A percentile compares a stretch with the other conserved stretches of the same genome.
Evolutionary conservation across 2,113 vertebrate genomes (phyloP).

Genomic region (Shinisaurus crocodilurus): DNA sequence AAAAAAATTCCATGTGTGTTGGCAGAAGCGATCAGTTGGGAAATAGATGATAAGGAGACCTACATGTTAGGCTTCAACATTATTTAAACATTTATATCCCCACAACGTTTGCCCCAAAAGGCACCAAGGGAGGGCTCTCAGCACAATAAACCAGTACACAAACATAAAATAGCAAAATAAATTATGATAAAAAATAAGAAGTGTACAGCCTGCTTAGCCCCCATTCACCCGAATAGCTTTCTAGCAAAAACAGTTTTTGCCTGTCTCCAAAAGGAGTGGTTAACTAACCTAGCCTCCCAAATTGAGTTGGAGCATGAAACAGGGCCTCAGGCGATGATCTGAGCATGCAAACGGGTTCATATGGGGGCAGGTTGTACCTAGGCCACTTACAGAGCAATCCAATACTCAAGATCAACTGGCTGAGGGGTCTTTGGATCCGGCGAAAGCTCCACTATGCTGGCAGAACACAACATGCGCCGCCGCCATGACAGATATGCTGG

Average conservation of each 20-base stretch:
- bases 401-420: neutral
- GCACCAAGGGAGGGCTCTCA: neutral
- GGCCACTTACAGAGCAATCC: too few species aligned
- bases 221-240: neutral
- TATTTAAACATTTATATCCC: neutral
- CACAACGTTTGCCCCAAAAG: neutral
- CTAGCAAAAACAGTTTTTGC: neutral
- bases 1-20: neutral
- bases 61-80: neutral
- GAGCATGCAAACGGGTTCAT: too few species aligned
- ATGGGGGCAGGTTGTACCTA: too few species aligned
- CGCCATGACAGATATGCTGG: too few species aligned
- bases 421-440: neutral
- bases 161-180: neutral
- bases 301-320: too few species aligned
- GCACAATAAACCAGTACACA: neutral
- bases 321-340: too few species aligned
- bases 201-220: neutral
- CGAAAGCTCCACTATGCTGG: neutral
- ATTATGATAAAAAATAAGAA: neutral
- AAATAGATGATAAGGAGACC: neutral
- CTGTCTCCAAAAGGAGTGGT: neutral
- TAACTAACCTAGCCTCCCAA: too few species aligned
- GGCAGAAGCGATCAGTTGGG: neutral
- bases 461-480: neutral